These are phyloP conservation scores for Drosophila mulleri DNA, from an alignment of 2,888 invertebrate genomes.

Conservation along the genomic window DNA sequence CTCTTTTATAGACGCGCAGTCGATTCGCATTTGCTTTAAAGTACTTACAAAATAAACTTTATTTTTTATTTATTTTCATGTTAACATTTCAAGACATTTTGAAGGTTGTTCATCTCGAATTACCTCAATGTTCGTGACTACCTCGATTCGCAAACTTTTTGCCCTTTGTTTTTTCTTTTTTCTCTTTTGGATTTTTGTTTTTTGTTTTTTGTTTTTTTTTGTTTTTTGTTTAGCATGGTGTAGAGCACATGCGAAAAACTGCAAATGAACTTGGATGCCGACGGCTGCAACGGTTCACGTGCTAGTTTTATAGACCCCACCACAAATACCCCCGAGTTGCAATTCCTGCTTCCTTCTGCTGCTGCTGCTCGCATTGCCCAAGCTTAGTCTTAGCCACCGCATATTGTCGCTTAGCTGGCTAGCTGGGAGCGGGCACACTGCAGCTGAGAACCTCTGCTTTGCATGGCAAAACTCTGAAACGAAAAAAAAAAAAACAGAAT, in stretches of 20 bases:
- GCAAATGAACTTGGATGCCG: constrained; percentile 70
- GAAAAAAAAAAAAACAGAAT: constrained; percentile 3
- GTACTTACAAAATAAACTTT: neutral
- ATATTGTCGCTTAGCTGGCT: constrained; percentile 59
- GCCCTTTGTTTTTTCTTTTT: neutral
- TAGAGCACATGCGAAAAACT: constrained; percentile 63
- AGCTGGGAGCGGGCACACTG: constrained; percentile 17
- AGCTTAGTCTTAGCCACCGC: constrained; percentile 56
- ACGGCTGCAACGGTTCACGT: constrained; percentile 48
- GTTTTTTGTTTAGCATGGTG: constrained; percentile 8
- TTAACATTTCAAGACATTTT: constrained; percentile 20
- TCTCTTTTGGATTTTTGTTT: neutral
- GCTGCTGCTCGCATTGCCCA: constrained; percentile 13
- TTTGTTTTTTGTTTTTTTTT: neutral
- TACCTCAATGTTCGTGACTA: constrained; percentile 50
- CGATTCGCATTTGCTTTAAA: constrained; percentile 8
- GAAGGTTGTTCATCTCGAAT: constrained; percentile 33
- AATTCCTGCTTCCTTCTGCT: constrained; percentile 15
- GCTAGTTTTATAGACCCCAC: constrained; percentile 19
- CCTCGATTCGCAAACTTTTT: constrained; percentile 33
- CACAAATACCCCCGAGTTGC: neutral
- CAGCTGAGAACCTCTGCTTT: constrained; percentile 41
- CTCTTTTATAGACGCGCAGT: neutral
- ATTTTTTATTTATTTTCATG: neutral
- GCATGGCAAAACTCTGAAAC: constrained; percentile 33